phyloP scores from a whole-genome alignment of 2,888 invertebrate species.

The Lordiphosa andalusiaca region DNA sequence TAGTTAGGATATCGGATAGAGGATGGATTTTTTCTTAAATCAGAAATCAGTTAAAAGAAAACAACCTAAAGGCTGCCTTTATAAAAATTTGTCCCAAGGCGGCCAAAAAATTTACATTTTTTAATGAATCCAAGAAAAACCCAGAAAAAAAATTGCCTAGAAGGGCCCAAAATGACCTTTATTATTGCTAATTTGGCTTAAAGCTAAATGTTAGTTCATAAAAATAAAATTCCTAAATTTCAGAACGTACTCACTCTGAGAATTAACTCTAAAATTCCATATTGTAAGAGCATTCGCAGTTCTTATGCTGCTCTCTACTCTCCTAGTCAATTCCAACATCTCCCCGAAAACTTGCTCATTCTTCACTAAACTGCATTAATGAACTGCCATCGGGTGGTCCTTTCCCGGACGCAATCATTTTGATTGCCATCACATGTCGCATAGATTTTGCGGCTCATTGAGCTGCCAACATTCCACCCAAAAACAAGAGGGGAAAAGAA shows the following conservation, averaged over 20 bases:
- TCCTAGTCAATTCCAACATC: not conserved
- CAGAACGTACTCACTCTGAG: too few species aligned
- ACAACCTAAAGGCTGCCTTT: too few species aligned
- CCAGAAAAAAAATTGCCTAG: too few species aligned
- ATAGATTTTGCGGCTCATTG: conserved; percentile 66
- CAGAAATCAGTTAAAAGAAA: too few species aligned
- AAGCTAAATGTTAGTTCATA: too few species aligned
- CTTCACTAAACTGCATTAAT: conserved; percentile 64
- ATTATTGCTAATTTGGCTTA: too few species aligned
- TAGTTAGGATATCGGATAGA: too few species aligned
- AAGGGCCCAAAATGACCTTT: too few species aligned
- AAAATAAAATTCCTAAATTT: too few species aligned
- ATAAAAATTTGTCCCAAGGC: not conserved
- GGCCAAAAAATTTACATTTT: too few species aligned
- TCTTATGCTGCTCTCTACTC: conserved; percentile 3
- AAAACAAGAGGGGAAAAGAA: conserved; percentile 18
- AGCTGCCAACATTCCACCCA: conserved; percentile 13
- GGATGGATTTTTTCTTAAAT: too few species aligned
- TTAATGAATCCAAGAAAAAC: too few species aligned
- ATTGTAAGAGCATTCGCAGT: conserved; percentile 16
- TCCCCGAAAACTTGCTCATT: conserved; percentile 23
- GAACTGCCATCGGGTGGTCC: conserved; percentile 15
- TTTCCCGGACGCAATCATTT: conserved; percentile 47
- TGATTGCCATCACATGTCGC: conserved; percentile 70
- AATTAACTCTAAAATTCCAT: not conserved